Conservation (phyloP, 2,113 vertebrate genomes). For the Neopipo cinnamomea region DNA sequence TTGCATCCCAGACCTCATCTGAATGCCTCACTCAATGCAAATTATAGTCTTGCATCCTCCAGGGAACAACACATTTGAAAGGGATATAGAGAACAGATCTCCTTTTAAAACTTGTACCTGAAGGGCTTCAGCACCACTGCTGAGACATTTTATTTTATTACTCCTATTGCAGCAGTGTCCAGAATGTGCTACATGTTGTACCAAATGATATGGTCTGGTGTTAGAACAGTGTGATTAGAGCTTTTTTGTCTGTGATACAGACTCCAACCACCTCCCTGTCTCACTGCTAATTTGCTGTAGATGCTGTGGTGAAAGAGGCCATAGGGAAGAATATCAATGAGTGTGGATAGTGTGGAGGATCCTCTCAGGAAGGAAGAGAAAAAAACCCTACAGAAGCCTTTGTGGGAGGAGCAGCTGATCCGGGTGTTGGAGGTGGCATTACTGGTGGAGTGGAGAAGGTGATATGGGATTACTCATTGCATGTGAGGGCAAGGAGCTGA, state of each 20-base stretch:
- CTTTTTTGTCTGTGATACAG: neutral
- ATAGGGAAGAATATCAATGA: slow-evolving; percentile 48
- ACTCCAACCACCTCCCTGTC: neutral
- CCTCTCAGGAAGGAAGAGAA: neutral
- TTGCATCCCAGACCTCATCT: slow-evolving; percentile 38
- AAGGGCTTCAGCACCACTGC: neutral
- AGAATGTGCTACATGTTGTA: neutral
- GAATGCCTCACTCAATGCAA: slow-evolving; percentile 14
- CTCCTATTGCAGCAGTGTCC: neutral
- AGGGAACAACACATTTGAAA: neutral
- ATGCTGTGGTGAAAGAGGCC: neutral
- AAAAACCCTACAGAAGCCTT: neutral
- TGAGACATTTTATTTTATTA: slow-evolving; percentile 1
- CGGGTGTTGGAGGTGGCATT: neutral
- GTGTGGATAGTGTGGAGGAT: neutral
- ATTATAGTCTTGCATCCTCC: slow-evolving; percentile 19
- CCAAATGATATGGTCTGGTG: neutral
- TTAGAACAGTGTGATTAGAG: neutral
- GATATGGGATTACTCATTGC: neutral
- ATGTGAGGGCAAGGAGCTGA: neutral
- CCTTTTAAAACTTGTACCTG: slow-evolving; percentile 3
- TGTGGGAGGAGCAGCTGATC: neutral
- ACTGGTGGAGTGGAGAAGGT: neutral
- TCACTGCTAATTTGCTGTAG: slow-evolving; percentile 33
- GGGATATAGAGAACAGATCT: neutral